Percentiles rank a stretch among this genome's conserved stretches.
These are phyloP conservation scores for Acrocephalus scirpaceus DNA, from an alignment of 2,797 vertebrate species.

Conservation along the genomic window DNA sequence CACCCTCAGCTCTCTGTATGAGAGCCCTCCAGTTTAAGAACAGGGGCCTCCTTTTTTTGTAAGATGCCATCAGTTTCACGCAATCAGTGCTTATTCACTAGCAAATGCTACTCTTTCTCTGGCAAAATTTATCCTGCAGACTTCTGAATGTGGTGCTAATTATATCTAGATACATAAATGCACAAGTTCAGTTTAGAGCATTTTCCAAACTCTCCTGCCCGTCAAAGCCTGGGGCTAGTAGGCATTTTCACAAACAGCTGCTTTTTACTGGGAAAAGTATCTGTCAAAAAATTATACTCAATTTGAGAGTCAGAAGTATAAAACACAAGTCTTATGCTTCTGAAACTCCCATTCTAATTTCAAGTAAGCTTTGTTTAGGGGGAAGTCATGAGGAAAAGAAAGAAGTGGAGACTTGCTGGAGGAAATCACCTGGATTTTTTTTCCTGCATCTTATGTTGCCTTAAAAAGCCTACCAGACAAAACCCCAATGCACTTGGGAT, in stretches of 20 bases:
- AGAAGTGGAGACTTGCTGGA: not conserved
- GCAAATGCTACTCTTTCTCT: not conserved
- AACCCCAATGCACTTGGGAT: not conserved
- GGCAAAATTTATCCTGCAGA: not conserved
- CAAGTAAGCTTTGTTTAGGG: not conserved
- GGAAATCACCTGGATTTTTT: not conserved
- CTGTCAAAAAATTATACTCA: not conserved
- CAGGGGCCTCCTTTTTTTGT: not conserved
- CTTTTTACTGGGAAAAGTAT: not conserved
- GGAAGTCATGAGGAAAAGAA: not conserved
- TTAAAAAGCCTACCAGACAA: not conserved
- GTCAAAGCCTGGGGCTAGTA: not conserved
- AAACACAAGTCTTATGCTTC: not conserved
- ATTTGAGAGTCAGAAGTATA: not conserved
- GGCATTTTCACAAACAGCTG: not conserved
- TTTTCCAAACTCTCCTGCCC: not conserved
- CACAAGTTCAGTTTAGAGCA: not conserved
- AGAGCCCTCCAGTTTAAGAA: not conserved
- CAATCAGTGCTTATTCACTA: not conserved
- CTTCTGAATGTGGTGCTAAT: not conserved
- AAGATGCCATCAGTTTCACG: not conserved
- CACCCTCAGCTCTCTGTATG: not conserved
- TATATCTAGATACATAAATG: not conserved
- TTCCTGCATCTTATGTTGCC: not conserved
- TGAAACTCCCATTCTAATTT: not conserved